Evolutionary conservation across 2,113 vertebrate species (phyloP), one percentile per base, ranked within the genome.

Genomic region (Coryphaenoides rupestris): DNA sequence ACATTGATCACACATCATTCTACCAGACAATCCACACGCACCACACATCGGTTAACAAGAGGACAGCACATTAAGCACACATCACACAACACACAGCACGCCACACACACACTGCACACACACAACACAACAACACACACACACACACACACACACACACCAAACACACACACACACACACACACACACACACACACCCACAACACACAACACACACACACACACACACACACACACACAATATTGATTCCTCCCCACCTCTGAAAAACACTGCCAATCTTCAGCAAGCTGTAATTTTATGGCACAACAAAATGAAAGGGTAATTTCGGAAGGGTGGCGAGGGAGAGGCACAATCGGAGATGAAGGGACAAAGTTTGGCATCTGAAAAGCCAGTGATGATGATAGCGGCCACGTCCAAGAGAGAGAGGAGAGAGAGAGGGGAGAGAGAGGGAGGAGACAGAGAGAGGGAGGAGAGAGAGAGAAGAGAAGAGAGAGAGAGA

Each of bases 231-330:
- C 69, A 63, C 77, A 94, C 93, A 92, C 93, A 94, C 95, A 96
- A 94, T 94, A 97, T 98, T 98, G 95, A 98, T 98, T 95, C 94
- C 89, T 89, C 85, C 90, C 92, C 90, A 88, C 90, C 19, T 24
- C 7, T 69, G 79, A 94, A 92, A 95, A 96, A 95, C 92, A 92
- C 93, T 83, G 93, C 92, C 96, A 98, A 97, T 98, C 95, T 97
- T 95, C 85, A 92, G 86, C 89, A 91, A 89, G 89, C 95, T 94
- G 93, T 96, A 96, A 98, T 98, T 98, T 95, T 93, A 96, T 91
- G 92, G 93, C 93, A 94, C 94, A 94, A 96, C 94, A 98, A 96
- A 98, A 98, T 97, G 95, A 96, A 96, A 94, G 95, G 94, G 93
- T 96, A 92, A 95, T 98, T 97, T 97, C 90, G 89, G 90, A 86